Conservation (phyloP, 1,140 invertebrate genomes). For the Drosophila arawakana region DNA sequence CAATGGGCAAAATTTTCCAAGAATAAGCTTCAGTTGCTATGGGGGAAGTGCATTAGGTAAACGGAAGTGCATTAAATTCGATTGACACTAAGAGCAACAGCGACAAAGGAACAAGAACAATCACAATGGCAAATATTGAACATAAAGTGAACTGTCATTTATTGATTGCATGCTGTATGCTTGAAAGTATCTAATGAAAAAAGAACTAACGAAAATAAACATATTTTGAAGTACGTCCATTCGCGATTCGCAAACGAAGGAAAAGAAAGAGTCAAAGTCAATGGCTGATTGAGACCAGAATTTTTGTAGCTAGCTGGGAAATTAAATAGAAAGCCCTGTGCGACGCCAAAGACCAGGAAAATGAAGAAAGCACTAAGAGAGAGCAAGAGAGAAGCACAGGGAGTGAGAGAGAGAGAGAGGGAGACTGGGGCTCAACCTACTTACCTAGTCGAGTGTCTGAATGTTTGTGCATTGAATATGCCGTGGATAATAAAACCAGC, state of each 20-base stretch:
- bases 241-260: not conserved
- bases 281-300: conserved; percentile 64
- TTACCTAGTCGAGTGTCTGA: conserved; percentile 80
- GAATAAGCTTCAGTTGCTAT: not conserved
- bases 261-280: conserved; percentile 39
- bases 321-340: conserved; percentile 76
- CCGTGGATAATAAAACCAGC: conserved; percentile 74
- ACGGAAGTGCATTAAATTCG: conserved; percentile 47
- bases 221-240: not conserved
- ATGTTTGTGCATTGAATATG: conserved; percentile 80
- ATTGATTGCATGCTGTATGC: conserved; percentile 47
- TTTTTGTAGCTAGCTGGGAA: conserved; percentile 60
- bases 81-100: conserved; percentile 17
- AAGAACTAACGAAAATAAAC: conserved; percentile 1
- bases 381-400: conserved; percentile 7
- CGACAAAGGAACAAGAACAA: not conserved
- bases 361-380: conserved; percentile 7
- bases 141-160: conserved; percentile 38
- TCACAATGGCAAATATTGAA: conserved; percentile 39
- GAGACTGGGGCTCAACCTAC: conserved; percentile 64
- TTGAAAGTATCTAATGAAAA: conserved; percentile 33
- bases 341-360: conserved; percentile 36
- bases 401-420: conserved; percentile 8
- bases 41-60: conserved; percentile 25
- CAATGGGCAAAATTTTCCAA: not conserved